Percentiles rank a stretch among this genome's conserved stretches.
These are phyloP conservation scores for Priapulus caudatus DNA, from an alignment of 2,888 invertebrate species.

Conservation along the genomic window DNA sequence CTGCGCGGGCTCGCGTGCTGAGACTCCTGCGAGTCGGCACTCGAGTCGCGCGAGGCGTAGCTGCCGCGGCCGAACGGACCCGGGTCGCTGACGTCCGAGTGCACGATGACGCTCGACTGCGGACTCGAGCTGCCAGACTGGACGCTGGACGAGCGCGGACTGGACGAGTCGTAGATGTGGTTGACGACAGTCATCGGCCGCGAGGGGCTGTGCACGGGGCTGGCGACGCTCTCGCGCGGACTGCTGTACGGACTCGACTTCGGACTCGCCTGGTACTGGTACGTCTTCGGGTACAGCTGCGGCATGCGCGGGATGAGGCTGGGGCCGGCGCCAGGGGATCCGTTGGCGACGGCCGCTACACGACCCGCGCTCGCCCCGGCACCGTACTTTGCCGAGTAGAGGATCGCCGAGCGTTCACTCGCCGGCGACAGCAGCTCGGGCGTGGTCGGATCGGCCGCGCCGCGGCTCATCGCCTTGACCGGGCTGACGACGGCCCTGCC, in stretches of 20 bases:
- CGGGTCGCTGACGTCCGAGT: background rate
- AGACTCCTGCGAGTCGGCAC: constrained; percentile 41
- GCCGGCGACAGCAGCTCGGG: background rate
- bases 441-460: too few relatives aligned
- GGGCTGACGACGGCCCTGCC: background rate
- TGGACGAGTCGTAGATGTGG: constrained; percentile 22
- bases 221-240: background rate
- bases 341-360: background rate
- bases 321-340: background rate
- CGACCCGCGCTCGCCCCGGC: background rate
- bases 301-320: background rate
- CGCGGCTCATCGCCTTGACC: background rate
- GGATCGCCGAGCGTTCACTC: background rate
- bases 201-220: background rate
- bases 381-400: background rate
- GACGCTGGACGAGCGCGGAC: constrained; percentile 32
- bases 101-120: constrained; percentile 1
- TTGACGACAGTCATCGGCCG: background rate
- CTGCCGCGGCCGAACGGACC: background rate
- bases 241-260: constrained; percentile 1
- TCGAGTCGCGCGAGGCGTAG: constrained; percentile 26
- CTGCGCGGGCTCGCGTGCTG: constrained; percentile 42
- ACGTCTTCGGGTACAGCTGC: background rate
- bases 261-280: background rate
- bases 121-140: constrained; percentile 1